These are phyloP conservation scores for Cichladusa arquata DNA, from an alignment of 2,113 vertebrate species.

Conservation along the genomic window DNA sequence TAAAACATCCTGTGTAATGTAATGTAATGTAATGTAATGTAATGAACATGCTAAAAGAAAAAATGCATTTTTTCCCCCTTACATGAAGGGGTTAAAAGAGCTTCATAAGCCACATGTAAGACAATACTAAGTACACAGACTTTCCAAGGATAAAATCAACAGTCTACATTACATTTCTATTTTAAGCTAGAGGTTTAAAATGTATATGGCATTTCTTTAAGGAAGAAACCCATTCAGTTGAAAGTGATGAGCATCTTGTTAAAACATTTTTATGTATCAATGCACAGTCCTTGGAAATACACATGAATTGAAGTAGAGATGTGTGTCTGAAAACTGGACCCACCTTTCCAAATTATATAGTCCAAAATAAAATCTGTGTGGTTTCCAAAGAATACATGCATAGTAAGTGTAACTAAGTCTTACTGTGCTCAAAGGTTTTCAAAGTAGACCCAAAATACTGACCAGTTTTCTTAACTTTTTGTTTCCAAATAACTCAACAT, in stretches of 20 bases:
- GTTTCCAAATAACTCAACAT: not conserved
- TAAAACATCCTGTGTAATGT: not conserved
- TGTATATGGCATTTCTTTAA: not conserved
- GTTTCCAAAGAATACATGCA: not conserved
- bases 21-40: not conserved
- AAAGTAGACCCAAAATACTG: not conserved
- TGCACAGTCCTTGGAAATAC: not conserved
- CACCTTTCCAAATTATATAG: too few species aligned
- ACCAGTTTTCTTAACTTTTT: not conserved
- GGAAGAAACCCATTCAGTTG: not conserved
- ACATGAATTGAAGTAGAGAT: not conserved
- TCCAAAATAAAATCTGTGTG: not conserved
- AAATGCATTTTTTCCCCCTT: not conserved
- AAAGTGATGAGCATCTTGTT: not conserved
- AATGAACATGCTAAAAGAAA: not conserved
- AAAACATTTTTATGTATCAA: not conserved
- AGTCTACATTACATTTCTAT: not conserved
- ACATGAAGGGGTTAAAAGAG: not conserved
- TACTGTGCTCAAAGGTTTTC: not conserved
- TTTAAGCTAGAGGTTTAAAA: not conserved
- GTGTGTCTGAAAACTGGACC: not conserved
- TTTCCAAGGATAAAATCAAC: not conserved
- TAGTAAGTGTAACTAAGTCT: not conserved
- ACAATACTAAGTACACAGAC: not conserved
- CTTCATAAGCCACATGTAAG: not conserved